Percentiles rank a stretch among this genome's conserved stretches.
Evolutionary conservation across 2,797 vertebrate genomes (phyloP).

Genomic region (Tapera naevia): DNA sequence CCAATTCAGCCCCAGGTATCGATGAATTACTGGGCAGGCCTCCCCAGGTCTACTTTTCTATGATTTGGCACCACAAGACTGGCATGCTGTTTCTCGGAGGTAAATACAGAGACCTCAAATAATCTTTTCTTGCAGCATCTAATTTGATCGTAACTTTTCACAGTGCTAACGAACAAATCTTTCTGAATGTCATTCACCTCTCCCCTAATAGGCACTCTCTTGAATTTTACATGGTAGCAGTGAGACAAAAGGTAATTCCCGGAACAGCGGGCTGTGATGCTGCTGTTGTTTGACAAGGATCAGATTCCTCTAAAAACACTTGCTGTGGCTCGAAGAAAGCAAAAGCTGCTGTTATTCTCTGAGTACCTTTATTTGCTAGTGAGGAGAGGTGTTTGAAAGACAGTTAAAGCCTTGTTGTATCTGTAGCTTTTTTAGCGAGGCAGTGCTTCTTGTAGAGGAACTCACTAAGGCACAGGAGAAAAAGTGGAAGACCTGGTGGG

Average conservation of each 20-base stretch:
- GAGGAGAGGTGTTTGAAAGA: neutral
- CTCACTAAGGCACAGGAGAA: neutral
- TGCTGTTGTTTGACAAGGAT: neutral
- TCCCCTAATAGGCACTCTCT: neutral
- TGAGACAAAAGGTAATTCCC: neutral
- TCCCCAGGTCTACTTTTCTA: neutral
- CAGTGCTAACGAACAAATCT: neutral
- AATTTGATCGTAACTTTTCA: neutral
- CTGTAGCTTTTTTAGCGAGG: neutral
- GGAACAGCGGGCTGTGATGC: neutral
- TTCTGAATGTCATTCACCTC: neutral
- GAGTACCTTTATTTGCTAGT: neutral
- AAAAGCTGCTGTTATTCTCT: neutral
- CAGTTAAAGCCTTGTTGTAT: neutral
- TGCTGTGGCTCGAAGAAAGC: conserved; percentile 1
- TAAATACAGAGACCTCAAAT: neutral
- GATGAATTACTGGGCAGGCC: neutral
- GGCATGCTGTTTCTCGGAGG: neutral
- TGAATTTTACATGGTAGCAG: neutral
- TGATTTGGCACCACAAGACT: neutral
- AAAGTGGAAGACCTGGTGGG: neutral
- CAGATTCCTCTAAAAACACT: neutral
- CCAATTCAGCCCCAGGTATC: neutral
- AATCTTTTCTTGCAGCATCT: neutral
- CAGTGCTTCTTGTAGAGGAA: neutral